Base-by-base conservation (phyloP, 2,797 vertebrate genomes). In the Odontamblyopus rebecca region DNA sequence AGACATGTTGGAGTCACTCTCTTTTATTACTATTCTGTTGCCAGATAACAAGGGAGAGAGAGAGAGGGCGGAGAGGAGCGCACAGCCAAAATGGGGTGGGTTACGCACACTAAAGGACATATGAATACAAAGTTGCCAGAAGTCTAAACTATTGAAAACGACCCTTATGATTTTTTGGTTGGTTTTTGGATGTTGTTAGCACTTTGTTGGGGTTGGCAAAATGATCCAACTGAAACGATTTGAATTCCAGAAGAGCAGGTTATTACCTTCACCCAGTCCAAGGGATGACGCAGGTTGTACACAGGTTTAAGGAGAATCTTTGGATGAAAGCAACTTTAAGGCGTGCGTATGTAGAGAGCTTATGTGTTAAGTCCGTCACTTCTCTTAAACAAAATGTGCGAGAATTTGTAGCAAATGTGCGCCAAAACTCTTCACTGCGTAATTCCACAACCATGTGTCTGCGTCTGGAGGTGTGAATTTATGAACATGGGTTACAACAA, bases 1-100 rank as follows among this genome's bases (percentile, higher is more conserved):
- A 96, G 96, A 96, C 95, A 93, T 80, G 82, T 88, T 94, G 96
- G 96, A 97, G 95, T 96, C 96, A 89, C 82, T 85, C 85, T 84
- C 85, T 95, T 96, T 95, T 94, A 95, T 95, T 94, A 91, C 92
- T 91, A 82, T 92, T 91, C 88, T 91, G 91, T 88, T 94, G 93
- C 93, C 94, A 95, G 94, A 93, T 88, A 92, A 92, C 90, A 81
- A 80, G 82, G 83, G 85, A 57, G 44, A 70, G 61, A 15, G 60
- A 32, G 60, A 60, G 26, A 29, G 35, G 70, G 51, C 32, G 51
- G 59, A 38, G 63, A 64, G 38, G 70, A 75, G 57, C 51, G 41
- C 48, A 54, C 27, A 27, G 80, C 75, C 72, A 12, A 29, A 35
- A 51, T 77, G 69, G 59, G 70, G n/a, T 62, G 13, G n/a, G 6